Evolutionary conservation across 2,888 invertebrate species (phyloP).

Genomic region (Polymixis lichenea): DNA sequence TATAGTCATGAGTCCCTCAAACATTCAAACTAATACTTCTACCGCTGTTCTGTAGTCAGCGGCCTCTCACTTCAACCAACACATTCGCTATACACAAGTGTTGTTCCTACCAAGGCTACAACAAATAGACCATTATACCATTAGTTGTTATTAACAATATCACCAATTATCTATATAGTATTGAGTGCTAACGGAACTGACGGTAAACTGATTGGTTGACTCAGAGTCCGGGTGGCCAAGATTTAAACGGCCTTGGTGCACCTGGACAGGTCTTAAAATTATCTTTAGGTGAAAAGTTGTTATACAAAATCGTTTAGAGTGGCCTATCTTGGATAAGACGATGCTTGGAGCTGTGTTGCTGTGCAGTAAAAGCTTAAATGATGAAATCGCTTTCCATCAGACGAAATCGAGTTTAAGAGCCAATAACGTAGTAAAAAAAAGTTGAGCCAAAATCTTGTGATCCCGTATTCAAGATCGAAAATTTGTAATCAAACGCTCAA

Average conservation of each 20-base stretch:
- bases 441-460: too few species aligned
- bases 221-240: conserved; percentile 50
- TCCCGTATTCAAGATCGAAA: too few species aligned
- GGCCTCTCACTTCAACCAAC: conserved; percentile 56
- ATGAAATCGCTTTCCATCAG: too few species aligned
- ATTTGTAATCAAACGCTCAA: too few species aligned
- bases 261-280: not conserved
- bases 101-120: conserved; percentile 52
- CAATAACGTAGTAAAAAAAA: too few species aligned
- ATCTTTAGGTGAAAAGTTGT: conserved; percentile 1
- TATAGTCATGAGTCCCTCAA: too few species aligned
- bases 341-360: too few species aligned
- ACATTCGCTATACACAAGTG: conserved; percentile 57
- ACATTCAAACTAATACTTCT: conserved; percentile 26
- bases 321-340: not conserved
- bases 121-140: conserved; percentile 30
- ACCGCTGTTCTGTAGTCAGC: fast-evolving
- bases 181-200: conserved; percentile 46
- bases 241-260: conserved; percentile 31
- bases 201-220: conserved; percentile 8
- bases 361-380: too few species aligned
- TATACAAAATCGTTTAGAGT: not conserved
- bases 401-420: too few species aligned
- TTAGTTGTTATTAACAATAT: conserved; percentile 48
- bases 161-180: conserved; percentile 21